These are phyloP conservation scores for Neomicropteryx cornuta DNA, from an alignment of 1,140 invertebrate genomes.

Conservation along the genomic window DNA sequence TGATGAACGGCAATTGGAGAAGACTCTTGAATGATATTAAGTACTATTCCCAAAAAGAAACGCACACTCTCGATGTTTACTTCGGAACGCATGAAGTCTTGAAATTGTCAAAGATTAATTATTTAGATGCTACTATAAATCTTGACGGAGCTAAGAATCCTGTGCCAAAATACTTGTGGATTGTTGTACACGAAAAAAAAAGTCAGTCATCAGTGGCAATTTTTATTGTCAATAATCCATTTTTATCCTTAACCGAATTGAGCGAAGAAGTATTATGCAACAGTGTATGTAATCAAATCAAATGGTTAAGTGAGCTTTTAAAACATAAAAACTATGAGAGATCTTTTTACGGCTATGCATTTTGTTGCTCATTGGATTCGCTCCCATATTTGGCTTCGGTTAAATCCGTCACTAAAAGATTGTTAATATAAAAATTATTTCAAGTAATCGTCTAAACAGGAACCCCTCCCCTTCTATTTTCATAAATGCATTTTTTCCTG, in stretches of 20 bases:
- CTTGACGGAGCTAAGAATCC: conserved; percentile 8
- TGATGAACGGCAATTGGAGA: conserved; percentile 12
- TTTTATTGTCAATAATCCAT: conserved; percentile 13
- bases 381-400: conserved; percentile 7
- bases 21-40: conserved; percentile 8
- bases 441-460: not conserved
- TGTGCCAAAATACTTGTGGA: conserved; percentile 10
- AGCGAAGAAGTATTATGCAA: conserved; percentile 10
- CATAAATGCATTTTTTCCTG: no score
- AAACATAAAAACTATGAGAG: conserved; percentile 12
- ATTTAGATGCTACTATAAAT: conserved; percentile 3
- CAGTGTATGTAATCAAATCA: conserved; percentile 10
- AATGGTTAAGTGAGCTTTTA: conserved; percentile 8
- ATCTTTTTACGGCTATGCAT: conserved; percentile 12
- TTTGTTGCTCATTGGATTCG: conserved; percentile 10
- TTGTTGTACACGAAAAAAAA: conserved; percentile 7
- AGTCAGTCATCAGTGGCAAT: conserved; percentile 8
- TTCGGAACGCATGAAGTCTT: conserved; percentile 10
- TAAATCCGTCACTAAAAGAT: conserved; percentile 1
- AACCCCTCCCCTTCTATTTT: not conserved
- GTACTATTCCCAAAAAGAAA: conserved; percentile 4
- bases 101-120: conserved; percentile 4
- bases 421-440: not conserved
- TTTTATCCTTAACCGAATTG: conserved; percentile 4
- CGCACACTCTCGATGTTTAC: conserved; percentile 8